Evolutionary conservation across 2,113 vertebrate species (phyloP).

Genomic region (Rhinopomastus cyanomelas): DNA sequence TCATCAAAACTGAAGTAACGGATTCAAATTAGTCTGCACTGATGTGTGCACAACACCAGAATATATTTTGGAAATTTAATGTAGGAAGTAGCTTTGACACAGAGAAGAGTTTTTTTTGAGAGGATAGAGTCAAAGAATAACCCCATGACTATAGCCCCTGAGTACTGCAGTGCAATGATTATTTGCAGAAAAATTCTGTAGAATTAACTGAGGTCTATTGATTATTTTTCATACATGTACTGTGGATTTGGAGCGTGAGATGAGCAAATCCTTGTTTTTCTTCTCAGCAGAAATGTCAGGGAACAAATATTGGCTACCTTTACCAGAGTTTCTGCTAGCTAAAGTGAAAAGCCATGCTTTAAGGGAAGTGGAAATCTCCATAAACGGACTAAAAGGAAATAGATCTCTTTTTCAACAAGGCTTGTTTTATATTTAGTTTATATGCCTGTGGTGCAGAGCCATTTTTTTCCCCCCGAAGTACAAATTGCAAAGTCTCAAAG

Average conservation of each 20-base stretch:
- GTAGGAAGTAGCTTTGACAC: not conserved
- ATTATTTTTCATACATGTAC: constrained; percentile 15
- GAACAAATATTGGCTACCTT: constrained; percentile 41
- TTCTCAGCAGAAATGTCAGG: constrained; percentile 44
- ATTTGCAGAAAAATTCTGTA: constrained; percentile 24
- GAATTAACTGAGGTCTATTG: not conserved
- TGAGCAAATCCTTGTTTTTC: constrained; percentile 43
- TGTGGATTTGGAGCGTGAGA: constrained; percentile 4
- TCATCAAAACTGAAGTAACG: not conserved
- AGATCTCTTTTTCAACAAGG: not conserved
- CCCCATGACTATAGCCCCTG: not conserved
- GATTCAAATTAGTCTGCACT: not conserved
- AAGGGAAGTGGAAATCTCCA: not conserved
- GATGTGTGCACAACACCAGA: not conserved
- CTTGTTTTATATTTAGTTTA: not conserved
- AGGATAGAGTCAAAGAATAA: not conserved
- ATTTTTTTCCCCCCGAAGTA: not conserved
- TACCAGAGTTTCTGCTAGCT: not conserved
- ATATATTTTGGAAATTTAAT: not conserved
- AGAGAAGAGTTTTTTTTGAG: not conserved
- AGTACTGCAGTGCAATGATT: not conserved
- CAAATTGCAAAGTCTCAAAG: not conserved
- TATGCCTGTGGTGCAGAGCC: not conserved
- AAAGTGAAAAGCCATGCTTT: not conserved
- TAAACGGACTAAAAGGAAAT: not conserved